Percentiles rank a stretch among this genome's conserved stretches.
phyloP scores from a whole-genome alignment of 2,113 vertebrate genomes.

The Dasypus novemcinctus region DNA sequence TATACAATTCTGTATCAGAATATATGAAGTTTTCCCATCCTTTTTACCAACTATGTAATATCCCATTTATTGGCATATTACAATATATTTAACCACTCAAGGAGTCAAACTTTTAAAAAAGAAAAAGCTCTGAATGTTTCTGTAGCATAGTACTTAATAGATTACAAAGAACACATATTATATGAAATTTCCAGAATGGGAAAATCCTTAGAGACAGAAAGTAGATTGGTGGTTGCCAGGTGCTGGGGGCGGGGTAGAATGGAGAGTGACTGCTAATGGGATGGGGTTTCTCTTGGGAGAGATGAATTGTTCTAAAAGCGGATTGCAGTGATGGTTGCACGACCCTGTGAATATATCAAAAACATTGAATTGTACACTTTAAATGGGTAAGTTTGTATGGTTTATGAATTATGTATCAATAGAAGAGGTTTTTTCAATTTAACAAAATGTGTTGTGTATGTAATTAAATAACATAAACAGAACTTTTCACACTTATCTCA shows the following conservation, averaged over 20 bases:
- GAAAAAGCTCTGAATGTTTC: conserved; percentile 6
- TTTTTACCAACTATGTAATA: no score
- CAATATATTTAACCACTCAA: not conserved
- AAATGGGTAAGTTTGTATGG: not conserved
- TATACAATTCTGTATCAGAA: no score
- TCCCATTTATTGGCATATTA: no score
- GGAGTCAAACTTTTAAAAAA: conserved; percentile 25
- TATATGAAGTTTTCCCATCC: no score
- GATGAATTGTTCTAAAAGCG: not conserved
- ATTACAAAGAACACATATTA: not conserved
- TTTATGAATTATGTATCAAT: not conserved
- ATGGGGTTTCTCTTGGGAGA: not conserved
- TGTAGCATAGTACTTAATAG: not conserved
- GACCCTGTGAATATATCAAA: not conserved
- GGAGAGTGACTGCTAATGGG: not conserved
- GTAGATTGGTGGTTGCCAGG: not conserved
- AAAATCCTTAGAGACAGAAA: not conserved
- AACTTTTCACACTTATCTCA: not conserved
- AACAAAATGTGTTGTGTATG: not conserved
- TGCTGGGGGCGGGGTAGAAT: not conserved
- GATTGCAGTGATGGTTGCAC: not conserved
- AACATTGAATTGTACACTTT: not conserved
- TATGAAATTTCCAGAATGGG: not conserved
- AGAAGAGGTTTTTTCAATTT: not conserved
- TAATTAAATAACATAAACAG: not conserved